phyloP scores from a whole-genome alignment of 2,113 vertebrate species.

The Copsychus sechellarum region DNA sequence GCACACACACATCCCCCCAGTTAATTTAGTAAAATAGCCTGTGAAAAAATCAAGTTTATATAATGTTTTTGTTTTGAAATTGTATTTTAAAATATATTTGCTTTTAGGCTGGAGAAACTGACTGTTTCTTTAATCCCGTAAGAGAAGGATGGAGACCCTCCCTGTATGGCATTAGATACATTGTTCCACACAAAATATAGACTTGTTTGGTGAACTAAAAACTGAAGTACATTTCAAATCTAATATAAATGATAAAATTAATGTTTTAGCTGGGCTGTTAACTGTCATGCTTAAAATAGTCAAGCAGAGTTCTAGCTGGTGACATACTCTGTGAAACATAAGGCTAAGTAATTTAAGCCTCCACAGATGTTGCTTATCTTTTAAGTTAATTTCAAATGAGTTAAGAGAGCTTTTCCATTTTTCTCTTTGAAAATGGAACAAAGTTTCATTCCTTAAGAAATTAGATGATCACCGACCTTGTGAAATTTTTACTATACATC shows the following conservation, averaged over 20 bases:
- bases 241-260: neutral
- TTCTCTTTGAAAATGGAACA: neutral
- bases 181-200: neutral
- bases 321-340: neutral
- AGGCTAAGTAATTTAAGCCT: neutral
- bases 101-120: neutral
- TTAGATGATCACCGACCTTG: neutral
- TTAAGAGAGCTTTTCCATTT: neutral
- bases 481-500: neutral
- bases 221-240: neutral
- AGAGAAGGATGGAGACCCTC: neutral
- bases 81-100: neutral
- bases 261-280: neutral
- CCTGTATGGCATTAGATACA: neutral
- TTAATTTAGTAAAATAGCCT: neutral
- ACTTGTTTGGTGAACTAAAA: neutral
- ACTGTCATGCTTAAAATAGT: neutral
- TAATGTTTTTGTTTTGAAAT: neutral
- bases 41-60: neutral
- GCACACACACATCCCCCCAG: neutral
- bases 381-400: neutral
- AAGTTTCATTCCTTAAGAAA: neutral
- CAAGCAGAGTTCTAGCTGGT: neutral
- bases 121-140: neutral
- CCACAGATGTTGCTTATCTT: neutral